A percentile compares a stretch with the other conserved stretches of the same genome.
Conservation (phyloP, 2,888 invertebrate genomes). For the Chymomyza procnemis region DNA sequence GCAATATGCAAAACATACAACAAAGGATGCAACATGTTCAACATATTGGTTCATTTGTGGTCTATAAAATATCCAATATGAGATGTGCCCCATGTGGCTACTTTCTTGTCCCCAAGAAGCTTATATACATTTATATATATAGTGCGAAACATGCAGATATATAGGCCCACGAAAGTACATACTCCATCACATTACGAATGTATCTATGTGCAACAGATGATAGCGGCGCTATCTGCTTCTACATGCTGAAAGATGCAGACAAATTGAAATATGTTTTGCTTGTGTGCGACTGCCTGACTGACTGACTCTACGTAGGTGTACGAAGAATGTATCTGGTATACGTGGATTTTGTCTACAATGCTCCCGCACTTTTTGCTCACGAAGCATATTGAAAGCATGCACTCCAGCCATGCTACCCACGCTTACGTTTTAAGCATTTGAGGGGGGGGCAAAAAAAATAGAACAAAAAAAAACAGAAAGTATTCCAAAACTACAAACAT, state of each 20-base stretch:
- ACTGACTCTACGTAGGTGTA: neutral
- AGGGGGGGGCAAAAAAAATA: neutral
- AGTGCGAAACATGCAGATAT: too few species aligned
- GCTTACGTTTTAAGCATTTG: too few species aligned
- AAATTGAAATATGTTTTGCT: neutral
- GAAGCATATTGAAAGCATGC: neutral
- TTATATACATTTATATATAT: too few species aligned
- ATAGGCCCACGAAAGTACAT: too few species aligned
- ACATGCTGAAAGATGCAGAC: neutral
- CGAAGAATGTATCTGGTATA: neutral
- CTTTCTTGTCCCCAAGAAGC: too few species aligned
- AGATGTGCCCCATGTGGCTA: neutral
- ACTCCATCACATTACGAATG: too few species aligned
- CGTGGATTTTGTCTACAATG: neutral
- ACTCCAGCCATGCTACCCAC: neutral
- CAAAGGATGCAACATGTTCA: neutral
- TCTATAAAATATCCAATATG: neutral
- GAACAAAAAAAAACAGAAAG: neutral
- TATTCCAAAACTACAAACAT: neutral
- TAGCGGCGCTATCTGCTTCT: neutral
- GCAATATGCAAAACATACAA: neutral
- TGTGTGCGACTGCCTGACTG: too few species aligned
- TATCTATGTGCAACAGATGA: too few species aligned
- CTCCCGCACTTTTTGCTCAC: neutral
- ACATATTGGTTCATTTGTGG: neutral